Base-by-base conservation (phyloP, 2,888 invertebrate genomes). In the Drosophila setosimentum region DNA sequence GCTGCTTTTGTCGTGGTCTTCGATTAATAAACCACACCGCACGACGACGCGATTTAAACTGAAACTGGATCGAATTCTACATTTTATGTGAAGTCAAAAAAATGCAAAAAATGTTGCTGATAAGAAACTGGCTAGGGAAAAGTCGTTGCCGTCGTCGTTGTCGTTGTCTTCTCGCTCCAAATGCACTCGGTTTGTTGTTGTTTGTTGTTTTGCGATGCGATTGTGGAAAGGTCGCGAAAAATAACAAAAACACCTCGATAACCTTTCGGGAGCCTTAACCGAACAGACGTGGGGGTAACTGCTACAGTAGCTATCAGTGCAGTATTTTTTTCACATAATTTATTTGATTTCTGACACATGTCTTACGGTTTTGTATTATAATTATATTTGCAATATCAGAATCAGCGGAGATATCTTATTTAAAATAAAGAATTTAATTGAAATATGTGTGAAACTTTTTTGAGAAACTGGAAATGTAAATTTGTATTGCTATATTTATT, bases 171-270 rank as follows among this genome's bases (percentile, higher is more conserved):
- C 16, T 27, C 29, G 21, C 32, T 42, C 29, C 24, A 60, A 16
- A 40, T 76, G 58, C 67, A 67, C 21, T 55, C 49, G 33, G 48
- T 10, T 66, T 45, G 35, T 35, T 75, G 69, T 50, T 78, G 21
- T 16, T 45, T 45, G 21, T 45, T 21, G 16, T 45, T n/a, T 57
- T 59, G 50, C 7, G 6, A 29, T 58, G 74, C 5, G 33, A 33
- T 58, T 74, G 27, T 51, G 42, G 29, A 48, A 71, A 67, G 65
- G 8, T 51, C 53, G 68, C 51, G 54, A 68, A 80, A 74, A 89
- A 80, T 77, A 79, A 83, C 72, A 75, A 77, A 87, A 89, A 83
- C 75, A 83, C 48, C 48, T 18, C 29, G 89, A 83, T 89, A 89
- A 86, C 89, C 83, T 88, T 70, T 75, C 27, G 32, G 32, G 64